These are phyloP conservation scores for Steatornis caripensis DNA, from an alignment of 2,113 vertebrate species.

Conservation along the genomic window DNA sequence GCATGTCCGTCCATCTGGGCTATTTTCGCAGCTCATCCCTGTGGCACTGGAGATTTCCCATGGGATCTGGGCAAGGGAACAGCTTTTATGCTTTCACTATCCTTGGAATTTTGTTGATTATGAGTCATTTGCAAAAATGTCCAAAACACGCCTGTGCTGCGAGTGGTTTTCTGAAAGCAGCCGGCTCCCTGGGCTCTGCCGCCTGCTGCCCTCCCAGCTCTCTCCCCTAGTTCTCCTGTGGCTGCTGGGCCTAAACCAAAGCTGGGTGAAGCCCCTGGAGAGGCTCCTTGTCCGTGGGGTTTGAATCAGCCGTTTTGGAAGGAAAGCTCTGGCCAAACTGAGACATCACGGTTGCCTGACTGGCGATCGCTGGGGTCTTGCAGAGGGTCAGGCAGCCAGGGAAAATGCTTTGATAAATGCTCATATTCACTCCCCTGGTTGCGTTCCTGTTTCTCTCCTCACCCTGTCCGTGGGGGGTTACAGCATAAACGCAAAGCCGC, in stretches of 20 bases:
- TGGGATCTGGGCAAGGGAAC: neutral
- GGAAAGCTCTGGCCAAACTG: neutral
- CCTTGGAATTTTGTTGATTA: neutral
- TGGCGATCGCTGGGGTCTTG: accelerated
- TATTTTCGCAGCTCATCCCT: neutral
- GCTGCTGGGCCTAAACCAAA: neutral
- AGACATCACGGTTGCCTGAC: neutral
- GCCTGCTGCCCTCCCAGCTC: neutral
- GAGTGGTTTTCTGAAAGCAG: neutral
- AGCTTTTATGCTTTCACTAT: neutral
- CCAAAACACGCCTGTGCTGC: neutral
- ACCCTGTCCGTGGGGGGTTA: neutral
- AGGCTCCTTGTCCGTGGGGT: neutral
- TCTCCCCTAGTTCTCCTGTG: neutral
- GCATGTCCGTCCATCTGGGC: neutral
- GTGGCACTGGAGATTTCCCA: neutral
- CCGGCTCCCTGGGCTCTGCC: accelerated
- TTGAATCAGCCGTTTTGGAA: neutral
- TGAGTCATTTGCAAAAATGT: neutral
- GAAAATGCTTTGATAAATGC: neutral
- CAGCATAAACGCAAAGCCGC: neutral
- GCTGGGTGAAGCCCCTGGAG: neutral
- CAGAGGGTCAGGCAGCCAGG: neutral
- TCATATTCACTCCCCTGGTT: neutral
- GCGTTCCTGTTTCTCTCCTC: accelerated